Conservation (phyloP, 2,113 vertebrate genomes). For the Crotalus horridus region DNA sequence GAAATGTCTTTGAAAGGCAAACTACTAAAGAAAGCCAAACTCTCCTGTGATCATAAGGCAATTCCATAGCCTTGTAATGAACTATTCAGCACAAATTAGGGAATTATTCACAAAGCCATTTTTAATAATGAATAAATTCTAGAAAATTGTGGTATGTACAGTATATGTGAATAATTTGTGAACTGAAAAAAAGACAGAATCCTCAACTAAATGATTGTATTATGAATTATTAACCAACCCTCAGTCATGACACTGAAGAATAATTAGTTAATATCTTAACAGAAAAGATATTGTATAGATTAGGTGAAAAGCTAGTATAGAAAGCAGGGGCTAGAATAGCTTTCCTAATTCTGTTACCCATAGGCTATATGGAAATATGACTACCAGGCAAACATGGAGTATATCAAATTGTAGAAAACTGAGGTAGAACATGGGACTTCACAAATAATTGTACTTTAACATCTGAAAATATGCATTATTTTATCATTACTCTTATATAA, state of each 20-base stretch:
- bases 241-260: constrained; percentile 5
- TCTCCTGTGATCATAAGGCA: neutral
- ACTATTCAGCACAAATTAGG: constrained; percentile 3
- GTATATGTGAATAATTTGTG: constrained; percentile 2
- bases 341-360: neutral
- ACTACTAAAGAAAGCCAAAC: neutral
- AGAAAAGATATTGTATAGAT: neutral
- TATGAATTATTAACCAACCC: constrained; percentile 17
- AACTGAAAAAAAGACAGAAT: constrained; percentile 2
- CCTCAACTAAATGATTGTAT: constrained; percentile 5
- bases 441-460: neutral
- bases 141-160: neutral
- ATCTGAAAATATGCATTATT: neutral
- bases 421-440: neutral
- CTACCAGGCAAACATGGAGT: neutral
- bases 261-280: constrained; percentile 13
- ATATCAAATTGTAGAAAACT: neutral
- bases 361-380: neutral
- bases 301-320: neutral
- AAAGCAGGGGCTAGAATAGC: neutral
- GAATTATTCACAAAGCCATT: constrained; percentile 17
- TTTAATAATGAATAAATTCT: constrained; percentile 29
- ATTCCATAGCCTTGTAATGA: neutral
- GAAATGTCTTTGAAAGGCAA: neutral
- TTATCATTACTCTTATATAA: neutral